phyloP scores from a whole-genome alignment of 2,113 vertebrate species.

The Emberiza fucata region DNA sequence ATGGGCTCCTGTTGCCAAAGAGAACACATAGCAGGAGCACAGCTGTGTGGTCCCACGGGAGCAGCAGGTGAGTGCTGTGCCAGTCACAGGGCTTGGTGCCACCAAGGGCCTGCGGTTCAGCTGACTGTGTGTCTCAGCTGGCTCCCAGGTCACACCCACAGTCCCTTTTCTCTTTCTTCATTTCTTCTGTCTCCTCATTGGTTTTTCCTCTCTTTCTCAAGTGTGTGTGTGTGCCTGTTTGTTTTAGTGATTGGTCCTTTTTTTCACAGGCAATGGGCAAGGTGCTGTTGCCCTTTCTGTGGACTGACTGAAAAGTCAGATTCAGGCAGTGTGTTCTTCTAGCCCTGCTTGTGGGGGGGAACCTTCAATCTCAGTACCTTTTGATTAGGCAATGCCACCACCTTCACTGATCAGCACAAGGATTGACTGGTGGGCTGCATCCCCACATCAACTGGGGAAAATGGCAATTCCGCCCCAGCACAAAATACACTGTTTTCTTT shows the following conservation, averaged over 20 bases:
- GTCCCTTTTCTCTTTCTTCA: neutral
- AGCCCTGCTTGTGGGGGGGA: fast-evolving
- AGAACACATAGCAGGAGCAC: fast-evolving
- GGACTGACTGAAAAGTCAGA: neutral
- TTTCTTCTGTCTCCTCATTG: neutral
- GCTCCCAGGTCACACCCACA: neutral
- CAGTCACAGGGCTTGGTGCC: neutral
- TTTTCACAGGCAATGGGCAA: neutral
- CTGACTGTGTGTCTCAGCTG: neutral
- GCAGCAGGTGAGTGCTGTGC: neutral
- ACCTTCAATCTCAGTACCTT: neutral
- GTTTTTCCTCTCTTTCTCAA: neutral
- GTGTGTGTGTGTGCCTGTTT: neutral
- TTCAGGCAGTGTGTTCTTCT: neutral
- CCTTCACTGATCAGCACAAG: neutral
- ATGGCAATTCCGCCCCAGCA: neutral
- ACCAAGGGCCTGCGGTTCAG: neutral
- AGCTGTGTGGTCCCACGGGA: fast-evolving
- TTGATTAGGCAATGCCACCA: neutral
- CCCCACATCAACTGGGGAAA: fast-evolving
- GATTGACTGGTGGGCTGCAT: neutral
- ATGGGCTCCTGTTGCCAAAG: neutral
- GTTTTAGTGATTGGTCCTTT: neutral
- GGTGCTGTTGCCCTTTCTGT: neutral
- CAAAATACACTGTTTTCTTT: neutral